A percentile compares a stretch with the other conserved stretches of the same genome.
Conservation (phyloP, 2,113 vertebrate genomes). For the Daboia siamensis region DNA sequence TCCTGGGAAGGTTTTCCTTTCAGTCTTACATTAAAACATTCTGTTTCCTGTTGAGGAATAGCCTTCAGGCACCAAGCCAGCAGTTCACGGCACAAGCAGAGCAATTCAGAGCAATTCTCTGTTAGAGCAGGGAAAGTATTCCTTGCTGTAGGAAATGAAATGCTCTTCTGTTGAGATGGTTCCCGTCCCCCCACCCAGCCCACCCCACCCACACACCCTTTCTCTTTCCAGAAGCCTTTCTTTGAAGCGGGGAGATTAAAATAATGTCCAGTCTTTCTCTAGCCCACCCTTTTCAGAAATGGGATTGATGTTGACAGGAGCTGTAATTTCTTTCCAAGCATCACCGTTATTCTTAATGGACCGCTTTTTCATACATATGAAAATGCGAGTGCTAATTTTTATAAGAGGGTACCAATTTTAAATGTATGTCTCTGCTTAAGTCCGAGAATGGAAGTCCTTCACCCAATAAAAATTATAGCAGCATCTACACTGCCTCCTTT, state of each 20-base stretch:
- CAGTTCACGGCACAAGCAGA: slow-evolving; percentile 78
- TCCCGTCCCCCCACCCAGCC: slow-evolving; percentile 28
- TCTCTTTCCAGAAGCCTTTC: slow-evolving; percentile 49
- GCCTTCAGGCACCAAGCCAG: slow-evolving; percentile 73
- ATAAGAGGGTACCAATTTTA: background rate
- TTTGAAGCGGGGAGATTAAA: slow-evolving; percentile 87
- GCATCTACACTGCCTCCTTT: fast-evolving
- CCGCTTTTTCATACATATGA: fast-evolving
- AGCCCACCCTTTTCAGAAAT: slow-evolving; percentile 61
- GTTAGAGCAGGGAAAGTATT: slow-evolving; percentile 76
- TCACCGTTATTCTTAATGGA: background rate
- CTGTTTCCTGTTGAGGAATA: slow-evolving; percentile 81
- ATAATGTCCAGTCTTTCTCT: slow-evolving; percentile 71
- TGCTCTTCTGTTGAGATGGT: slow-evolving; percentile 76
- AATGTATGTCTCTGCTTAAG: background rate
- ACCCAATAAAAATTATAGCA: background rate
- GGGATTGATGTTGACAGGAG: slow-evolving; percentile 34
- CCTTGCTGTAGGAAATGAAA: slow-evolving; percentile 79
- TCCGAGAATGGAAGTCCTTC: background rate
- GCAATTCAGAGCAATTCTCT: slow-evolving; percentile 79
- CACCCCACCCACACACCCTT: background rate
- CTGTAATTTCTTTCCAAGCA: slow-evolving; percentile 26
- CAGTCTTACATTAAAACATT: slow-evolving; percentile 80
- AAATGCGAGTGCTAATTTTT: background rate
- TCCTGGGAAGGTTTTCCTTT: slow-evolving; percentile 85